Evolutionary conservation across 2,888 invertebrate species (phyloP).

Genomic region (Brenthis daphne): DNA sequence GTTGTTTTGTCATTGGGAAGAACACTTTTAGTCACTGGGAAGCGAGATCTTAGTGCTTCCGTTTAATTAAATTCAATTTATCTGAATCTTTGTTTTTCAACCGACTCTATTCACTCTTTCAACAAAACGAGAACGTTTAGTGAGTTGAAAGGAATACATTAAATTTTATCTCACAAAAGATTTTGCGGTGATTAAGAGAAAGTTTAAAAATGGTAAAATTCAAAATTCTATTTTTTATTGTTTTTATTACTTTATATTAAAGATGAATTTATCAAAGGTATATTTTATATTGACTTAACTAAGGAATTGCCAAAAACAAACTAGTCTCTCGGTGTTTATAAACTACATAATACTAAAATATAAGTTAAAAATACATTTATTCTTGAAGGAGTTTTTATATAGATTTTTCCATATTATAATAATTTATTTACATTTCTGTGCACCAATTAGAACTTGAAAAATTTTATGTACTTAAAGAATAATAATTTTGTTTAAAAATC

Average conservation of each 20-base stretch:
- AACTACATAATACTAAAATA: too few species aligned
- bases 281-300: too few species aligned
- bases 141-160: constrained; percentile 17
- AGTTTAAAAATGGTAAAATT: constrained; percentile 6
- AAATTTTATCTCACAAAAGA: constrained; percentile 8
- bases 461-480: too few species aligned
- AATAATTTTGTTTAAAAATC: too few species aligned
- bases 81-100: constrained; percentile 22
- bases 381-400: too few species aligned
- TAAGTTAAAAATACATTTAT: too few species aligned
- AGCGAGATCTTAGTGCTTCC: constrained; percentile 24
- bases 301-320: too few species aligned
- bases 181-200: constrained; percentile 20
- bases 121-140: constrained; percentile 13
- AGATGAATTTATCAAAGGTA: too few species aligned
- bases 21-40: constrained; percentile 18
- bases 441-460: too few species aligned
- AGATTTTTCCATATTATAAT: too few species aligned
- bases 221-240: not conserved
- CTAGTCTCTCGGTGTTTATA: too few species aligned
- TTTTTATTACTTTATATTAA: constrained; percentile 13
- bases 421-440: too few species aligned
- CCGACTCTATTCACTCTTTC: constrained; percentile 9
- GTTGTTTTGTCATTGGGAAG: constrained; percentile 1
- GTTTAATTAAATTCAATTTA: constrained; percentile 29